These are phyloP conservation scores for Rattus rattus DNA, from an alignment of 2,113 vertebrate species.

Conservation along the genomic window DNA sequence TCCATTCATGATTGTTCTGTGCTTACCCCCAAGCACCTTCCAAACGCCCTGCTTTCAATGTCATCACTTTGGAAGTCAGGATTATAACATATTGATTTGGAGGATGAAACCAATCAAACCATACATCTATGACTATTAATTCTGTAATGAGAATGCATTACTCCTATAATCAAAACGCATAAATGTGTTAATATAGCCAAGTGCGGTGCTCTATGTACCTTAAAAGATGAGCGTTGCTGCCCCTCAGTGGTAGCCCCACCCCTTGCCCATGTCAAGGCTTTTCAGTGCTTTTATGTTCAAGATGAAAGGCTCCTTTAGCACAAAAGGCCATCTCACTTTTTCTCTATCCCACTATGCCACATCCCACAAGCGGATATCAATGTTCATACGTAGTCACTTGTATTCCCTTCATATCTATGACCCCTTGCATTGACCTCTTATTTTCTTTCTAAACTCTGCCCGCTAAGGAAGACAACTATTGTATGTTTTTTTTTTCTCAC, in stretches of 20 bases:
- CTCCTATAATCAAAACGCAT: neutral
- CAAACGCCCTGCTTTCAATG: neutral
- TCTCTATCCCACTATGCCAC: too few relatives aligned
- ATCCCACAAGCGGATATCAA: rapidly evolving
- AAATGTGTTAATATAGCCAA: neutral
- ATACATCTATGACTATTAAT: neutral
- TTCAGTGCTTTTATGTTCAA: neutral
- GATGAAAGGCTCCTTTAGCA: neutral
- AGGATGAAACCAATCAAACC: neutral
- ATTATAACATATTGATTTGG: neutral
- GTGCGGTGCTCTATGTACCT: neutral
- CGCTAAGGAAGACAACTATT: neutral
- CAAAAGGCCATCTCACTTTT: neutral
- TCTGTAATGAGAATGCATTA: neutral
- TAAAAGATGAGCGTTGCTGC: neutral
- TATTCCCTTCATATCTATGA: rapidly evolving
- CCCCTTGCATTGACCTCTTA: too few relatives aligned
- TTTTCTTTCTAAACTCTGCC: neutral
- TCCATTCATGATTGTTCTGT: too few relatives aligned
- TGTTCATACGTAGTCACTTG: too few relatives aligned
- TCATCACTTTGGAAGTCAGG: neutral
- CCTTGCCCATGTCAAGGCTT: neutral
- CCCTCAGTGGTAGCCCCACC: neutral
- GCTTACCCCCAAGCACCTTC: neutral
- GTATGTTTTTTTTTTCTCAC: neutral